A percentile compares a stretch with the other conserved stretches of the same genome.
phyloP scores from a whole-genome alignment of 2,888 invertebrate genomes.

The Neria commutata region DNA sequence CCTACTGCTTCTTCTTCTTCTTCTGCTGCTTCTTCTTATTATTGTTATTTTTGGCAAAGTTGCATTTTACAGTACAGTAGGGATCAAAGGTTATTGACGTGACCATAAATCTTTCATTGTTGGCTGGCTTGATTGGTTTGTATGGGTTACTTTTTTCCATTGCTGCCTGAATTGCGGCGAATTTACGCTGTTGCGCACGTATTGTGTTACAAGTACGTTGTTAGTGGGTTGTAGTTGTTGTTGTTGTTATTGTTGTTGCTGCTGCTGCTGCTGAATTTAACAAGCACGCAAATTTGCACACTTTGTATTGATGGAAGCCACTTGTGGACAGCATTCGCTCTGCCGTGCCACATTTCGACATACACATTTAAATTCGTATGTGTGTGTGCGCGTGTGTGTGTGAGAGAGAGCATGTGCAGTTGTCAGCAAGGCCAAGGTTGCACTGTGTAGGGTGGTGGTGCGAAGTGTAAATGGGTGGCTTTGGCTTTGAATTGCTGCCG shows the following conservation, averaged over 20 bases:
- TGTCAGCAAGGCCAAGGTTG: too few species aligned
- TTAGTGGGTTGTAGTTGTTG: too few species aligned
- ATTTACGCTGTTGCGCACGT: neutral
- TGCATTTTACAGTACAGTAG: neutral
- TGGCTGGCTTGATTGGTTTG: constrained; percentile 16
- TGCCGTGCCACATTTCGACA: neutral
- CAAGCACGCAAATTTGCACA: constrained; percentile 2
- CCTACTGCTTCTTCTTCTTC: neutral
- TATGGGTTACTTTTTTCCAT: too few species aligned
- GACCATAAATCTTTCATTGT: constrained; percentile 9
- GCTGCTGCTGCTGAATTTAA: too few species aligned
- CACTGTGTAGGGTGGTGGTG: too few species aligned
- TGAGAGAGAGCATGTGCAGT: too few species aligned
- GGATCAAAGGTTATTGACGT: constrained; percentile 6
- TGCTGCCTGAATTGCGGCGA: too few species aligned
- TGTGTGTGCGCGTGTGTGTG: too few species aligned
- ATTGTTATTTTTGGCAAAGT: neutral
- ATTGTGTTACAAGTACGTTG: too few species aligned
- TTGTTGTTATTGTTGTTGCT: too few species aligned
- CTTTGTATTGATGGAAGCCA: constrained; percentile 1
- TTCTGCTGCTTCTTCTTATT: neutral
- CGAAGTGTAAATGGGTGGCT: too few species aligned
- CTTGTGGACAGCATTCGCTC: constrained; percentile 2
- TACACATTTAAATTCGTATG: constrained; percentile 4
- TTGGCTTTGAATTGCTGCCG: too few species aligned